Evolutionary conservation across 1,140 invertebrate species (phyloP).

Genomic region (Drosophila nigromelanica): DNA sequence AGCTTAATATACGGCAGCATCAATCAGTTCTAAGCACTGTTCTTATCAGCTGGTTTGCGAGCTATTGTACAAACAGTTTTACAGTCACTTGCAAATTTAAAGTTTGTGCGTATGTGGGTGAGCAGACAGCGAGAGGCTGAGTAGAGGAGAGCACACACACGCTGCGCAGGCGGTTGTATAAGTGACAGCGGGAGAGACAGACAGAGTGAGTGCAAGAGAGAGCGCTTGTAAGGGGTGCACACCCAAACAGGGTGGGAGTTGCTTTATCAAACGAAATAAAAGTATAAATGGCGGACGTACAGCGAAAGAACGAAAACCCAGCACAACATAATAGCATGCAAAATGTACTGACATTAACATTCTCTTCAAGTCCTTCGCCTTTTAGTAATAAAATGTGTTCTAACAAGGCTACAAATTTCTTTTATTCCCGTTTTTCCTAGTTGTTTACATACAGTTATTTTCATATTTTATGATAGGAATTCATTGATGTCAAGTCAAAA

Average conservation of each 20-base stretch:
- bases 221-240: constrained; percentile 33
- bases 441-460: no score
- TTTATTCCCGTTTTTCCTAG: no score
- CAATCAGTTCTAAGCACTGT: neutral
- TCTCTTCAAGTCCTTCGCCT: no score
- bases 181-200: constrained; percentile 11
- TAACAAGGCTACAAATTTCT: no score
- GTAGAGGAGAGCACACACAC: constrained; percentile 8
- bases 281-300: constrained; percentile 66
- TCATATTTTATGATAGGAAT: no score
- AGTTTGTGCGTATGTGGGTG: constrained; percentile 9
- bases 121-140: constrained; percentile 15
- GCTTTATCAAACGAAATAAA: constrained; percentile 65
- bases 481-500: no score
- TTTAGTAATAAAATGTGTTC: no score
- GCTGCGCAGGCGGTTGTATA: constrained; percentile 24
- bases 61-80: constrained; percentile 6
- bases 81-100: constrained; percentile 13
- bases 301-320: neutral
- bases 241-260: constrained; percentile 53
- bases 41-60: constrained; percentile 38
- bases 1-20: neutral
- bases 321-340: neutral
- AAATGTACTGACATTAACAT: neutral
- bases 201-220: constrained; percentile 38